Conservation (phyloP, 2,888 invertebrate species). For the Pharmacophagus antenor region DNA sequence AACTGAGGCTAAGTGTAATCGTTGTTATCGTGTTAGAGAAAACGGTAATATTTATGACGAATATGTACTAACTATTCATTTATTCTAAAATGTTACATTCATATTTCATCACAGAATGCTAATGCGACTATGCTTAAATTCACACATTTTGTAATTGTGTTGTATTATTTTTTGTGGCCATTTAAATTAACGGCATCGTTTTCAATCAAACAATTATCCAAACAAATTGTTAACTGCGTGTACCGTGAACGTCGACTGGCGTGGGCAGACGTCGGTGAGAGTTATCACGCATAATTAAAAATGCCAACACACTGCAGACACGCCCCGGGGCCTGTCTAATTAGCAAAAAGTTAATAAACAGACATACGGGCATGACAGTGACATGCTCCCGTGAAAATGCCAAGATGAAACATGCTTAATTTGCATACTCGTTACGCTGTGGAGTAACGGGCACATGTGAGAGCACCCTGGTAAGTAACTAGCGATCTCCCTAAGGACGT, state of each 20-base stretch:
- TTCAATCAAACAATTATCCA: conserved; percentile 1
- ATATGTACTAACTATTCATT: too few relatives aligned
- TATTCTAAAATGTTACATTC: too few relatives aligned
- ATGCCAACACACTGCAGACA: conserved; percentile 76
- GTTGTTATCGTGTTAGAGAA: too few relatives aligned
- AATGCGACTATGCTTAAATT: too few relatives aligned
- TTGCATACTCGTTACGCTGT: conserved; percentile 62
- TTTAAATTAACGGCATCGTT: background rate
- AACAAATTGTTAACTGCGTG: conserved; percentile 39
- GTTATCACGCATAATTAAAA: conserved; percentile 77
- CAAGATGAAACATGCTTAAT: conserved; percentile 80
- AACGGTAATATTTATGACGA: too few relatives aligned
- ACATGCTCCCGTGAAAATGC: conserved; percentile 76
- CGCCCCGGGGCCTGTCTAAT: conserved; percentile 72
- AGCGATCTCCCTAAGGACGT: conserved; percentile 26
- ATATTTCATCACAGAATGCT: too few relatives aligned
- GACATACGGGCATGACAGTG: conserved; percentile 74
- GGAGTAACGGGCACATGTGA: conserved; percentile 44
- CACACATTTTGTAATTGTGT: too few relatives aligned
- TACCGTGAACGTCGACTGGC: conserved; percentile 20
- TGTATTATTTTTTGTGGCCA: background rate
- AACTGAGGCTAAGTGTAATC: too few relatives aligned
- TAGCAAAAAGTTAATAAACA: conserved; percentile 81
- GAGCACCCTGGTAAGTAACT: conserved; percentile 28
- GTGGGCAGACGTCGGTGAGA: conserved; percentile 50